These are phyloP conservation scores for Ephydatia muelleri DNA, from an alignment of 37 sponge, comb jelly and placozoan species.

Conservation along the genomic window DNA sequence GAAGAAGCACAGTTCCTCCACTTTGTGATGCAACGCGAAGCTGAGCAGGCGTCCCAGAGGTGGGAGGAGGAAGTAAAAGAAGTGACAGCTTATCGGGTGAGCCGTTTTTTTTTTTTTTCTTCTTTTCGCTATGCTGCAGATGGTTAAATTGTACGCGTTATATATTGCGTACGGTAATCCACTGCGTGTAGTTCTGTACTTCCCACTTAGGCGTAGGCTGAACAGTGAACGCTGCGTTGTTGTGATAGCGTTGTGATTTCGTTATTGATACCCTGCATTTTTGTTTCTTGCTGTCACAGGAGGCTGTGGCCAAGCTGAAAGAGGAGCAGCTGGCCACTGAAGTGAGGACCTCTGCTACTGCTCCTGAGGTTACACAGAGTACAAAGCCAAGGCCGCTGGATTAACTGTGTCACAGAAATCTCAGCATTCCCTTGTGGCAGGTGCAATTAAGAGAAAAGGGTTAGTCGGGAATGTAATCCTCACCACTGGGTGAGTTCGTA, in stretches of 20 bases:
- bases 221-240: no score
- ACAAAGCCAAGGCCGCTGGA: not conserved
- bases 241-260: no score
- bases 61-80: constrained; percentile 49
- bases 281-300: not conserved
- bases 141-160: not conserved
- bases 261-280: not conserved
- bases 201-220: no score
- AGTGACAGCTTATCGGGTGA: constrained; percentile 60
- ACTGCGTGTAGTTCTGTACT: no score
- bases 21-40: constrained; percentile 44
- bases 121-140: not conserved
- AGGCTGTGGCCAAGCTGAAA: constrained; percentile 44
- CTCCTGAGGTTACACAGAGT: not conserved
- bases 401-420: constrained; percentile 11
- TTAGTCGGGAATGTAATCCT: not conserved
- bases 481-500: no score
- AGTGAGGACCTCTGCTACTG: not conserved
- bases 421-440: constrained; percentile 43
- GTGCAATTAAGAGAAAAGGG: constrained; percentile 70
- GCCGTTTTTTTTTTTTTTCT: not conserved
- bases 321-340: constrained; percentile 13
- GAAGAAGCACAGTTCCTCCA: constrained; percentile 80
- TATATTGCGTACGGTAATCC: not conserved
- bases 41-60: constrained; percentile 35